Evolutionary conservation across 2,888 invertebrate genomes (phyloP).

Genomic region (Alviniconcha strummeri): DNA sequence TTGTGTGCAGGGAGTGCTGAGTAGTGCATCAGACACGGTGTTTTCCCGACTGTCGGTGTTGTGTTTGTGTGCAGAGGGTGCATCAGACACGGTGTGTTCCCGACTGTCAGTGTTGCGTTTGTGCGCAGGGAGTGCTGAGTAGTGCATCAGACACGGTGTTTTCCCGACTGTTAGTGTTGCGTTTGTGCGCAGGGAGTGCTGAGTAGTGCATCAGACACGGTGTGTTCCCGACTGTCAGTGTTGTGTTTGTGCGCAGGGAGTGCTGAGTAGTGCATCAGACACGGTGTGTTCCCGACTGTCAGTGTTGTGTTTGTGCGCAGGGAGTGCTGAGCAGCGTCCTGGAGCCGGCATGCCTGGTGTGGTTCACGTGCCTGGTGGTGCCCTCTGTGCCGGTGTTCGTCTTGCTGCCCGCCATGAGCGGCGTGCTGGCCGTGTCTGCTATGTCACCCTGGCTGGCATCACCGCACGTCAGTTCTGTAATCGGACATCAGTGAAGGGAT

Average conservation of each 20-base stretch:
- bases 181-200: constrained; percentile 45
- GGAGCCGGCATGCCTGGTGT: constrained; percentile 50
- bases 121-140: constrained; percentile 2
- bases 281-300: neutral
- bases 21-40: constrained; percentile 47
- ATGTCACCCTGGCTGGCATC: constrained; percentile 17
- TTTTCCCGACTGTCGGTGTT: constrained; percentile 47
- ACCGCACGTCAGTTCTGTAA: constrained; percentile 17
- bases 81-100: constrained; percentile 48
- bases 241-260: constrained; percentile 41
- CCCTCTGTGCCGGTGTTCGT: constrained; percentile 49
- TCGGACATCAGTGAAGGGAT: neutral
- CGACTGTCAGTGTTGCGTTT: constrained; percentile 43
- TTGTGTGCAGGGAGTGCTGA: constrained; percentile 46
- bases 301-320: constrained; percentile 36
- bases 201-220: constrained; percentile 44
- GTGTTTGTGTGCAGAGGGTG: constrained; percentile 42
- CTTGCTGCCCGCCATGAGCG: constrained; percentile 48
- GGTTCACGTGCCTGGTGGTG: constrained; percentile 50
- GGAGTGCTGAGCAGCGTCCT: constrained; percentile 47
- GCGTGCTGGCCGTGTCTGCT: constrained; percentile 44
- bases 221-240: constrained; percentile 47
- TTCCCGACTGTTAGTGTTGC: neutral
- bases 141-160: neutral
- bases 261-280: neutral